Conservation (phyloP, 2,113 vertebrate species). For the Rhabdornis inornatus region DNA sequence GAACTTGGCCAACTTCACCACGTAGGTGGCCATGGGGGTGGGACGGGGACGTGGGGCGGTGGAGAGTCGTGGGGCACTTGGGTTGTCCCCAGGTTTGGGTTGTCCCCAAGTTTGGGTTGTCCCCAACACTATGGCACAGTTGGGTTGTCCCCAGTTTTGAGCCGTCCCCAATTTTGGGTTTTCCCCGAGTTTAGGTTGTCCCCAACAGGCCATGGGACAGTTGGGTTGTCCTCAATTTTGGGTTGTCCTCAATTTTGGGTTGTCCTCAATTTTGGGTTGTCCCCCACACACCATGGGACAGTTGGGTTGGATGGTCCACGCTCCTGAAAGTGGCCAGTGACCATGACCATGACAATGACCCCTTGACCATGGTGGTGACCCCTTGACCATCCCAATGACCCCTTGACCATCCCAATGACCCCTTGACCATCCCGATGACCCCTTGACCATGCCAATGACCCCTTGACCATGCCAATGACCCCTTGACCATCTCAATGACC, state of each 20-base stretch:
- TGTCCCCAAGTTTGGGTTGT: not conserved
- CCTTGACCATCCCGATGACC: not conserved
- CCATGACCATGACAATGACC: fast-evolving
- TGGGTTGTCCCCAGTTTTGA: too few relatives aligned
- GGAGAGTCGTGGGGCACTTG: not conserved
- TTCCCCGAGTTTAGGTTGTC: too few relatives aligned
- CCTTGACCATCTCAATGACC: not conserved
- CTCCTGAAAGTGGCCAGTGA: not conserved
- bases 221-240: too few relatives aligned
- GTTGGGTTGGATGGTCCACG: not conserved
- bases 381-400: not conserved
- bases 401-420: not conserved
- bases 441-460: fast-evolving
- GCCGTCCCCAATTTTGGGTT: too few relatives aligned
- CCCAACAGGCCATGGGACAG: too few relatives aligned
- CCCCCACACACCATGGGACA: too few relatives aligned
- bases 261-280: too few relatives aligned
- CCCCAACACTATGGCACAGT: too few relatives aligned
- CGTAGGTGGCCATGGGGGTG: slow-evolving; percentile 68
- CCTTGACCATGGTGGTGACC: not conserved
- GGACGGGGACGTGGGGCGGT: fast-evolving
- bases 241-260: too few relatives aligned
- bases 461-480: not conserved
- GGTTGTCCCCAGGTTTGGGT: not conserved
- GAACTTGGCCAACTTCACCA: slow-evolving; percentile 91